Evolutionary conservation across 2,797 vertebrate species (phyloP).

Genomic region (Nannoperca australis): DNA sequence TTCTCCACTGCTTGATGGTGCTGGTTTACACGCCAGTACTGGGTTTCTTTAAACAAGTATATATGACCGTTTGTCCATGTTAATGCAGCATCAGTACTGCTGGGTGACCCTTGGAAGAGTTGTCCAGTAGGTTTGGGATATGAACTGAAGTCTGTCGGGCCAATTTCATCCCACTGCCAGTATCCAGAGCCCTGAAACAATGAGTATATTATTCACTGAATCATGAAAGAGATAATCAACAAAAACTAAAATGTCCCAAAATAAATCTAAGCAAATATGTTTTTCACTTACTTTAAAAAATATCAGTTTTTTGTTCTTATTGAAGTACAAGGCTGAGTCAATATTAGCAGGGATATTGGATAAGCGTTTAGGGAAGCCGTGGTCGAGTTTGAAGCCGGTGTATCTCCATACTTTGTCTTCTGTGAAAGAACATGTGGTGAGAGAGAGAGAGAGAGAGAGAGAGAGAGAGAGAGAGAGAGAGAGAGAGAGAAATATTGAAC

Average conservation of each 20-base stretch:
- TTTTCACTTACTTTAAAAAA: slow-evolving; percentile 86
- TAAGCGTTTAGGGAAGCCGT: slow-evolving; percentile 85
- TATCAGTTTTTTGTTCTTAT: slow-evolving; percentile 83
- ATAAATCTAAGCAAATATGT: not conserved
- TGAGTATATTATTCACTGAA: not conserved
- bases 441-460: not conserved
- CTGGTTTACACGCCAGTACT: slow-evolving; percentile 84
- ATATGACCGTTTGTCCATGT: slow-evolving; percentile 83
- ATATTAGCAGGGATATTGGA: slow-evolving; percentile 82
- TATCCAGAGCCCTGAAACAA: slow-evolving; percentile 84
- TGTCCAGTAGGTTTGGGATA: slow-evolving; percentile 82
- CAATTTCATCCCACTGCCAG: slow-evolving; percentile 90
- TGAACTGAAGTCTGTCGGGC: slow-evolving; percentile 74
- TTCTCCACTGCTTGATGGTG: slow-evolving; percentile 78
- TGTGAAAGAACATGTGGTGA: slow-evolving; percentile 42
- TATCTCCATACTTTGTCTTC: slow-evolving; percentile 88
- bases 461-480: not conserved
- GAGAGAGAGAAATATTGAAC: slow-evolving; percentile 1
- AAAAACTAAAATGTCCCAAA: not conserved
- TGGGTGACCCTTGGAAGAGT: slow-evolving; percentile 82
- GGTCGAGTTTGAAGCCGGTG: slow-evolving; percentile 85
- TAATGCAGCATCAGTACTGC: slow-evolving; percentile 79
- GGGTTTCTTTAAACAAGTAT: slow-evolving; percentile 86
- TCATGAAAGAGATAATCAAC: not conserved
- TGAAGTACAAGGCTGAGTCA: slow-evolving; percentile 87